Conservation (phyloP, 2,113 vertebrate genomes). For the Rhipidura dahli region DNA sequence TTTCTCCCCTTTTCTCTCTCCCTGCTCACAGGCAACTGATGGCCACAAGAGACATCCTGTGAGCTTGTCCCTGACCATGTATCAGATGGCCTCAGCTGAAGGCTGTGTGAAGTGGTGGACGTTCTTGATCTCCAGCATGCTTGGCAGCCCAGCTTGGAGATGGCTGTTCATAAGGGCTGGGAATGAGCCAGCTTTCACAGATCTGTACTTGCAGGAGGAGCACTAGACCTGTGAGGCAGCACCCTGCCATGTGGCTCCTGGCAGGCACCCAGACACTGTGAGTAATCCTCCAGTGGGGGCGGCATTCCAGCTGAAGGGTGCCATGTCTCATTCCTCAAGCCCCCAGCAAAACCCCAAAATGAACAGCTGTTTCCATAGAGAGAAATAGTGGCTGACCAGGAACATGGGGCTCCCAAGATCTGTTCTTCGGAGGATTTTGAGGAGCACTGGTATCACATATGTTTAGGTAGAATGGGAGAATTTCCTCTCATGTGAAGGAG, state of each 20-base stretch:
- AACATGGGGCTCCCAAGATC: rapidly evolving
- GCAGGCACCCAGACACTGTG: neutral
- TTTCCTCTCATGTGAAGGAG: neutral
- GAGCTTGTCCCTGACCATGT: neutral
- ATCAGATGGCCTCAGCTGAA: neutral
- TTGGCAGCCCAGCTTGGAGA: neutral
- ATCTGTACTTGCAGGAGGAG: constrained; percentile 50
- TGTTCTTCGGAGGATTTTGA: neutral
- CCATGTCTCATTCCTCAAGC: neutral
- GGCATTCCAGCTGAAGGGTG: neutral
- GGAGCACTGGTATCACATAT: neutral
- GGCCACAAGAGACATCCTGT: neutral
- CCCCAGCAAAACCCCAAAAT: neutral
- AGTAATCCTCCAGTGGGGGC: constrained; percentile 43
- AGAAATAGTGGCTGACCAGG: neutral
- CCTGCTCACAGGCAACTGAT: neutral
- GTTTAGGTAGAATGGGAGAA: neutral
- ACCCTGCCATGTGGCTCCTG: neutral
- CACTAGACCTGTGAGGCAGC: constrained; percentile 19
- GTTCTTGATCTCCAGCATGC: constrained; percentile 11
- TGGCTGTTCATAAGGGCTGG: neutral
- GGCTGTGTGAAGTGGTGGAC: neutral
- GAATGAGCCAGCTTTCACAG: constrained; percentile 31
- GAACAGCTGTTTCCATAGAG: neutral
- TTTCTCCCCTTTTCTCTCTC: neutral